Percentiles rank a stretch among this genome's conserved stretches.
phyloP scores from a whole-genome alignment of 2,888 invertebrate species.

The Tromatobia lineatoria region DNA sequence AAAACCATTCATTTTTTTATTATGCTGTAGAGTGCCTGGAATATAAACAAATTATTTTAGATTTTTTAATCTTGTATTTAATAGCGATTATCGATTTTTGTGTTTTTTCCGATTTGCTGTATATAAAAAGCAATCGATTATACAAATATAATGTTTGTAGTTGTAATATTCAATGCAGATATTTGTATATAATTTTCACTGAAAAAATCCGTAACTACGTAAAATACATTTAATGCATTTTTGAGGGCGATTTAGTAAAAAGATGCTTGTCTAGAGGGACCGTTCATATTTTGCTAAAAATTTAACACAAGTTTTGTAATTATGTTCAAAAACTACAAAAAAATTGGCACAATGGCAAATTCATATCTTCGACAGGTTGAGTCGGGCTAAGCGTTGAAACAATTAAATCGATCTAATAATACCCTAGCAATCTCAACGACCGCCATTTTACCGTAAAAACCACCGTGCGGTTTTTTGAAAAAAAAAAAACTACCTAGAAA shows the following conservation, averaged over 20 bases:
- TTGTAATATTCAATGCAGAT: not conserved
- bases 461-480: no score
- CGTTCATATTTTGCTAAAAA: not conserved
- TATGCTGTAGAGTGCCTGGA: not conserved
- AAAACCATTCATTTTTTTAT: not conserved
- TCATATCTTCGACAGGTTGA: no score
- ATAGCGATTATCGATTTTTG: not conserved
- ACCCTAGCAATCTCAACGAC: no score
- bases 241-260: not conserved
- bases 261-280: not conserved
- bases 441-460: no score
- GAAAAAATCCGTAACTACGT: not conserved
- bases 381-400: no score
- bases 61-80: not conserved
- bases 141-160: slow-evolving; percentile 1
- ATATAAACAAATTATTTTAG: not conserved
- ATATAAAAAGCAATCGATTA: not conserved
- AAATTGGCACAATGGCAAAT: no score
- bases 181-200: not conserved
- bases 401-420: no score
- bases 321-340: not conserved
- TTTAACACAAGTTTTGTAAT: not conserved
- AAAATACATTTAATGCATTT: not conserved
- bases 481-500: no score
- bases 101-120: slow-evolving; percentile 1